Base-by-base conservation (phyloP, 2,797 vertebrate genomes). In the Notoglanidium macrostoma region DNA sequence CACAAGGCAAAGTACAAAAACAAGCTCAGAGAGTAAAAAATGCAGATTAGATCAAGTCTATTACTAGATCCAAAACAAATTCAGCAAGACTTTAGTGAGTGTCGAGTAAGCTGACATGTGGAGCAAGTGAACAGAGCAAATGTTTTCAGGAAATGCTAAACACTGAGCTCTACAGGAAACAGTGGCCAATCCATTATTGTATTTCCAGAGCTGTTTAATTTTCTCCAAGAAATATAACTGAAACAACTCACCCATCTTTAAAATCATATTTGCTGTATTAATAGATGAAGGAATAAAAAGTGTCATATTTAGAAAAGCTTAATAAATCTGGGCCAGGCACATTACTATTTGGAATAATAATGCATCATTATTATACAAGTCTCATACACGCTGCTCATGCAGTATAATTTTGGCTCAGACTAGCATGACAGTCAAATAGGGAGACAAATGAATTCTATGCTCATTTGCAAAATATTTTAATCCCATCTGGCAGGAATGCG, bases 381-480 rank as follows among this genome's bases (percentile, higher is more conserved):
- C 55, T 76, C 57, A 49, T 85, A 68, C 15, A 46, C 70, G 29
- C 35, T 76, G n/a, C 44, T 12, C 55, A 76, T 61, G 70, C 55
- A 49, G 70, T 73, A 40, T 81, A n/a, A 74, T 85, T 74, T 81
- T 74, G 83, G 44, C 40, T 54, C 26, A 61, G 65, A 77, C 68
- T 44, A 57, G 83, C 83, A 73, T 84, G 83, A 19, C 83, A 73
- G 61, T 83, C 61, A 59, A 81, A 17, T n/a, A 23, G 23, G n/a
- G 63, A 88, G 68, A 87, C 65, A 57, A 82, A 90, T 92, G 92
- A 68, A 84, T 80, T 19, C 5, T 15, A 73, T 54, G 46, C 55
- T 72, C 63, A 81, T 86, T 67, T 49, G 57, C 59, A 59, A 84
- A 61, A 83, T 76, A 55, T 86, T 87, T 85, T 79, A 55, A 19